Evolutionary conservation across 2,888 invertebrate species (phyloP).

Genomic region (Sphaerophoria rueppellii): DNA sequence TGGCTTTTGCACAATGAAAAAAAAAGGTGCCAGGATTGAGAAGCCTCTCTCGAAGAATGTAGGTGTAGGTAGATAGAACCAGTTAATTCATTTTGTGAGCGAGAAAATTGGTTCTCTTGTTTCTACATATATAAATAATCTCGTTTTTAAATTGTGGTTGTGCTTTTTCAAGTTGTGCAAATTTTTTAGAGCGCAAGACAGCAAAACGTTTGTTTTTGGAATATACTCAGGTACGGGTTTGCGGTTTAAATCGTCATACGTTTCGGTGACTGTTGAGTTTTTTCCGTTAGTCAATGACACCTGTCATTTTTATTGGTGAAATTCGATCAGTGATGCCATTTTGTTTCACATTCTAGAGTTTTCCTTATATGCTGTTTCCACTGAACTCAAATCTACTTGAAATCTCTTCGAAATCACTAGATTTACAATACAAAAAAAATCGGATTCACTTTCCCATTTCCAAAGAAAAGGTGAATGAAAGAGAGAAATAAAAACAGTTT

Average conservation of each 20-base stretch:
- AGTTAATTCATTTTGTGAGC: not conserved
- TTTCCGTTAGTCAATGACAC: not conserved
- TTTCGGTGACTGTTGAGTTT: not conserved
- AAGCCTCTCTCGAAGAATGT: not conserved
- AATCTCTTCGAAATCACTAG: no score
- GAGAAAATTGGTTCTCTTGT: conserved; percentile 31
- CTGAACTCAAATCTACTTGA: no score
- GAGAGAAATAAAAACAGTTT: no score
- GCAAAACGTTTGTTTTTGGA: conserved; percentile 17
- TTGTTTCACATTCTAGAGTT: no score
- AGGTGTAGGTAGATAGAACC: no score
- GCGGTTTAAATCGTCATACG: not conserved
- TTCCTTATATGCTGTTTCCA: no score
- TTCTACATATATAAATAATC: conserved; percentile 1
- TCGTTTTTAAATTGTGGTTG: not conserved
- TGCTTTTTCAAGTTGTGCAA: not conserved
- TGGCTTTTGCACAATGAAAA: not conserved
- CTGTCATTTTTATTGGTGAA: not conserved
- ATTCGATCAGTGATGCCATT: not conserved
- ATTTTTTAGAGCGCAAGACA: conserved; percentile 24
- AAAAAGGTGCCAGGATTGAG: conserved; percentile 12
- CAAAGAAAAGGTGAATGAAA: no score
- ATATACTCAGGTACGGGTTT: not conserved
- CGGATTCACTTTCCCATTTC: no score
- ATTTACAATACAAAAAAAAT: no score